A percentile compares a stretch with the other conserved stretches of the same genome.
Conservation (phyloP, 2,888 invertebrate genomes). For the Papilio protenor region DNA sequence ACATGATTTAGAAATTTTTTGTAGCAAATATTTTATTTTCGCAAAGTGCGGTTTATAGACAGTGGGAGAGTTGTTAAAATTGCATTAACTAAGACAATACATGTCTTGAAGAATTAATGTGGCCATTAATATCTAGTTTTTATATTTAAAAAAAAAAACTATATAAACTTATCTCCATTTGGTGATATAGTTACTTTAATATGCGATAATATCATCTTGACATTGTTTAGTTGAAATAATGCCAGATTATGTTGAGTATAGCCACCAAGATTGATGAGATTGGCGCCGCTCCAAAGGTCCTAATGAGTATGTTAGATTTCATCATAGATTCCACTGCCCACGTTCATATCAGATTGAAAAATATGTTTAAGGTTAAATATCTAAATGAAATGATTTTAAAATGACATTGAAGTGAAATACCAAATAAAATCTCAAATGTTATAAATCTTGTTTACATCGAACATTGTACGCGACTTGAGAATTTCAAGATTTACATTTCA, state of each 20-base stretch:
- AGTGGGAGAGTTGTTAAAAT: neutral
- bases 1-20: neutral
- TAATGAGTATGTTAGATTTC: slow-evolving; percentile 23
- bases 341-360: neutral
- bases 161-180: neutral
- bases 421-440: no score
- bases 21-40: neutral
- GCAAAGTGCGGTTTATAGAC: neutral
- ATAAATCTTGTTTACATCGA: no score
- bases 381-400: neutral
- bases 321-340: slow-evolving; percentile 20
- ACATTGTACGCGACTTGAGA: no score
- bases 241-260: slow-evolving; percentile 26
- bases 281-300: slow-evolving; percentile 35
- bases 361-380: neutral
- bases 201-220: neutral
- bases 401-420: neutral
- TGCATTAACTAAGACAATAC: neutral
- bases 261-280: slow-evolving; percentile 15
- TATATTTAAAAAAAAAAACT: no score
- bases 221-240: slow-evolving; percentile 32
- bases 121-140: neutral
- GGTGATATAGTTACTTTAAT: neutral
- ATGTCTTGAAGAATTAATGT: no score
- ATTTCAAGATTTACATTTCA: no score